Base-by-base conservation (phyloP, 2,888 invertebrate species). In the Acanthosepion pharaonis region DNA sequence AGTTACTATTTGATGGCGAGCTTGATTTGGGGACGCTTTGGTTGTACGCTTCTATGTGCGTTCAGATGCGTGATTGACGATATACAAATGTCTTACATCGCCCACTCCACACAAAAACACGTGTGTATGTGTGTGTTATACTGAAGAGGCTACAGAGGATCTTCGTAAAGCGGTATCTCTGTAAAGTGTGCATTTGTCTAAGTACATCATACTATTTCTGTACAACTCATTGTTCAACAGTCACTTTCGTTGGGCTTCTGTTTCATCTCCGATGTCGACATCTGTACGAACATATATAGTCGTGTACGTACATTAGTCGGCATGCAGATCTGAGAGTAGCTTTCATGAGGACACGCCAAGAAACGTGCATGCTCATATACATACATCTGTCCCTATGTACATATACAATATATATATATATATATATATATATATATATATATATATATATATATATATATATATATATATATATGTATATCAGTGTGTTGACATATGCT, bases 191-290 rank as follows among this genome's bases (percentile, higher is more conserved):
- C 78, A 78, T 78, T 78, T 78, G 78, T 78, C 78, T n/a, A n/a
- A 78, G 78, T 78, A 33, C 78, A 78, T 78, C 78, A 33, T 78
- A 33, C 78, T 78, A 78, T 78, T 78, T 78, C 78, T n/a, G 78
- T 78, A n/a, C n/a, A 78, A 78, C 33, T 78, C 78, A 78, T 78
- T 78, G 78, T 78, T 78, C 78, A 78, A 78, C 78, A 78, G n/a
- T n/a, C n/a, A n/a, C n/a, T 78, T n/a, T 78, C 78, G 9, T 78
- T 78, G n/a, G n/a, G n/a, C 11, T n/a, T 15, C n/a, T 11, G 78
- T 33, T 33, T 78, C 78, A 78, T 78, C 78, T 78, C 78, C 33
- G 11, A 78, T n/a, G 78, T n/a, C n/a, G n/a, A 78, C 78, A 78
- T 78, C 78, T 78, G 78, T 78, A 78, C 78, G 78, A 78, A 78